phyloP scores from a whole-genome alignment of 2,888 invertebrate species.

The Cordilura impudica region DNA sequence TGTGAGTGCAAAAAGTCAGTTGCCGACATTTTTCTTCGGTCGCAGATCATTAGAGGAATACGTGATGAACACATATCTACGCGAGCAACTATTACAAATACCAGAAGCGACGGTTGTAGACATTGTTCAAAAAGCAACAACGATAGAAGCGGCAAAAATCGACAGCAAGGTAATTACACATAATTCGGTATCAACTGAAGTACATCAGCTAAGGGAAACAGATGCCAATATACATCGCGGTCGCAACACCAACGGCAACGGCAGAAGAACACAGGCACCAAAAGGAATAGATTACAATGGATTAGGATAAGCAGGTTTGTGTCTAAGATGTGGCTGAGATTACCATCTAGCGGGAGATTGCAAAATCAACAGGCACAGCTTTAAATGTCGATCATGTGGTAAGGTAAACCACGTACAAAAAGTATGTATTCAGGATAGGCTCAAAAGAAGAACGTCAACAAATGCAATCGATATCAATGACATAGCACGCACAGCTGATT shows the following conservation, averaged over 20 bases:
- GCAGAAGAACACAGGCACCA: not conserved
- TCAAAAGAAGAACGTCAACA: not conserved
- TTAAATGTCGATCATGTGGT: slow-evolving; percentile 25
- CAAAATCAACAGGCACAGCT: slow-evolving; percentile 11
- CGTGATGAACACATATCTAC: slow-evolving; percentile 28
- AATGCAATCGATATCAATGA: too few species aligned
- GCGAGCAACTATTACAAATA: slow-evolving; percentile 29
- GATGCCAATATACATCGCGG: not conserved
- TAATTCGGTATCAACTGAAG: not conserved
- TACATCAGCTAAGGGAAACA: slow-evolving; percentile 2
- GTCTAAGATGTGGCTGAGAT: slow-evolving; percentile 19
- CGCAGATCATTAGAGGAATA: slow-evolving; percentile 25
- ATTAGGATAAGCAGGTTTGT: too few species aligned
- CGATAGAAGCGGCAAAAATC: slow-evolving; percentile 37
- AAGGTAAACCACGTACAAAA: slow-evolving; percentile 12
- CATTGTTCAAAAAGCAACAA: slow-evolving; percentile 32
- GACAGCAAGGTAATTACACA: slow-evolving; percentile 16
- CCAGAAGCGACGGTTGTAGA: slow-evolving; percentile 27
- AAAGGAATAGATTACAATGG: slow-evolving; percentile 13
- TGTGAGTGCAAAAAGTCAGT: slow-evolving; percentile 28
- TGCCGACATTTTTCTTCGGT: slow-evolving; percentile 11
- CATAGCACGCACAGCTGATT: too few species aligned
- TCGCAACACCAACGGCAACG: not conserved
- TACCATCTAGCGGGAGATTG: slow-evolving; percentile 39
- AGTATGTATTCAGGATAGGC: slow-evolving; percentile 12